Conservation (phyloP, 2,113 vertebrate species). For the Sylvia atricapilla region DNA sequence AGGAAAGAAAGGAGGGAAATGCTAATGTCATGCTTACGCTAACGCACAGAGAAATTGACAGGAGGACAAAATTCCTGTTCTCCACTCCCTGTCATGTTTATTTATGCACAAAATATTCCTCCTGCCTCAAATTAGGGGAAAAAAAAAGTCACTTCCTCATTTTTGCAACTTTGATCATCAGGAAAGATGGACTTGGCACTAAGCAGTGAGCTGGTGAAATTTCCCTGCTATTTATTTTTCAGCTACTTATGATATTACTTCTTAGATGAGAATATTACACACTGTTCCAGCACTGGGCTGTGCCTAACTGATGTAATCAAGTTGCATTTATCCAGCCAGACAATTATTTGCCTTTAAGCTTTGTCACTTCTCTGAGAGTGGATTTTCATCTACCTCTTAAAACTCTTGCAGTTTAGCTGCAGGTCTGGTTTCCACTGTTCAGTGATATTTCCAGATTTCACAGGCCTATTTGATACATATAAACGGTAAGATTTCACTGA, state of each 20-base stretch:
- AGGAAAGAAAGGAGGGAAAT: background rate
- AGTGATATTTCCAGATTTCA: background rate
- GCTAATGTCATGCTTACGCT: background rate
- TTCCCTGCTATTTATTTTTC: background rate
- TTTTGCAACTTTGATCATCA: background rate
- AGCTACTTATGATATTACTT: background rate
- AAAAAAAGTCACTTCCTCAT: background rate
- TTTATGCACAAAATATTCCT: background rate
- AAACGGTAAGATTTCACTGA: background rate
- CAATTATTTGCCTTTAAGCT: background rate
- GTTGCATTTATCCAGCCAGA: background rate
- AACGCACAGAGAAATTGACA: background rate
- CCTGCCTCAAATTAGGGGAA: background rate
- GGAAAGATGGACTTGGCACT: background rate
- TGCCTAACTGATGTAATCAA: background rate
- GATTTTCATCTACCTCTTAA: background rate
- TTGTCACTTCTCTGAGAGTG: background rate
- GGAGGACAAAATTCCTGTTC: background rate
- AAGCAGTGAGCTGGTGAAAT: background rate
- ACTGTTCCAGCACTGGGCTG: background rate
- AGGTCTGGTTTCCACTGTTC: background rate
- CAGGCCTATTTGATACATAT: background rate
- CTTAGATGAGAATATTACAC: background rate
- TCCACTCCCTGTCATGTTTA: background rate
- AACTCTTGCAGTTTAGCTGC: background rate